These are phyloP conservation scores for Cryptocephalus primarius DNA, from an alignment of 2,888 invertebrate genomes.

Conservation along the genomic window DNA sequence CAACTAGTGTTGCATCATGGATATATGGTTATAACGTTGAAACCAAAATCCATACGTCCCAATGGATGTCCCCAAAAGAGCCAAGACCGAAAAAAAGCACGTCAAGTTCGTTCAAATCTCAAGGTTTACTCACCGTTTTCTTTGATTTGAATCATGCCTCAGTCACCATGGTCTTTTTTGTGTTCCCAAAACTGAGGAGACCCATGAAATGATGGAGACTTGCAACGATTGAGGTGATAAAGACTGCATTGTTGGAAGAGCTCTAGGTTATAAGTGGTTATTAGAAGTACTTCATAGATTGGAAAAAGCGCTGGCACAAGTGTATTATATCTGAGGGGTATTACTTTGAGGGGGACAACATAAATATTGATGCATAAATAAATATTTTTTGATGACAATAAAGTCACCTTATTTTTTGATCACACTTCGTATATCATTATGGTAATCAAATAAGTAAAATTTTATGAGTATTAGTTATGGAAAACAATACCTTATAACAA, in stretches of 20 bases:
- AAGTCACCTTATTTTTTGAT: no score
- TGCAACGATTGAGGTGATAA: no score
- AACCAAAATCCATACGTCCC: conserved; percentile 17
- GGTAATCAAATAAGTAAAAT: no score
- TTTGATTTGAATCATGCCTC: conserved; percentile 10
- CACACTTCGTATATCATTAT: no score
- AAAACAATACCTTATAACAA: no score
- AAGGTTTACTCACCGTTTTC: conserved; percentile 12
- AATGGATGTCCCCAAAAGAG: conserved; percentile 6
- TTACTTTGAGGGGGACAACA: no score
- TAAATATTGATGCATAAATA: no score
- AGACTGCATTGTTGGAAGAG: background rate
- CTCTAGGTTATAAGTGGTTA: conserved; percentile 3
- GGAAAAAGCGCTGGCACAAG: conserved; percentile 2
- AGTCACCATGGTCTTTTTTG: conserved; percentile 8
- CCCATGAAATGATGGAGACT: background rate
- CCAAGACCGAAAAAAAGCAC: conserved; percentile 5
- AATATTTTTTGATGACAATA: no score
- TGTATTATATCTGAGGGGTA: background rate
- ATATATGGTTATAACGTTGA: conserved; percentile 10
- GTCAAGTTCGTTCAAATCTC: conserved; percentile 10
- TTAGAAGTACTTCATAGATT: conserved; percentile 4
- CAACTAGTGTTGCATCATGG: no score
- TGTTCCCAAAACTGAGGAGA: background rate
- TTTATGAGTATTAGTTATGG: no score